A percentile compares a stretch with the other conserved stretches of the same genome.
phyloP scores from a whole-genome alignment of 2,888 invertebrate genomes.

The Camponotus fellah region DNA sequence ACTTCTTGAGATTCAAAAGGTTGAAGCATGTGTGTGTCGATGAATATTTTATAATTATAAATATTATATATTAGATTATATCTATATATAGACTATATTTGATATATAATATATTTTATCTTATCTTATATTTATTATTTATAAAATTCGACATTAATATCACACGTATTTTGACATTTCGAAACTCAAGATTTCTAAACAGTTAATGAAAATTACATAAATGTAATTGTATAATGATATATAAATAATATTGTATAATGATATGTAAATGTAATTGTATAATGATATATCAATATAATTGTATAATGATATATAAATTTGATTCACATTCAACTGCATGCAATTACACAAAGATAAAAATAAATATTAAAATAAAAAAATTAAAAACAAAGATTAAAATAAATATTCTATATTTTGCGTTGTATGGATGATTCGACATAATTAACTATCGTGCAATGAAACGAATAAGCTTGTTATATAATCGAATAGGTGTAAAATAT shows the following conservation, averaged over 20 bases:
- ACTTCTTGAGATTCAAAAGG: too few species aligned
- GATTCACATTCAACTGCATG: neutral
- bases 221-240: neutral
- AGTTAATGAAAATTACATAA: neutral
- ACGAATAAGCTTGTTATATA: neutral
- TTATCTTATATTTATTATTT: neutral
- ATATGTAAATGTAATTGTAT: neutral
- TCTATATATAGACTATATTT: neutral
- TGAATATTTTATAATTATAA: neutral
- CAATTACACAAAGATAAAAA: neutral
- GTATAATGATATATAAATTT: neutral
- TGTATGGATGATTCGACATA: constrained; percentile 13
- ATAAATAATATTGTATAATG: neutral
- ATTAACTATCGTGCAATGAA: constrained; percentile 17
- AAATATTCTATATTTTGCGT: neutral
- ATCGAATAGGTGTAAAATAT: constrained; percentile 34
- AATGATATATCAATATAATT: neutral
- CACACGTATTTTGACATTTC: neutral
- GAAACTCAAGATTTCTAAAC: neutral
- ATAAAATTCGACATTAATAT: neutral
- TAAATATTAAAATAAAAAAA: too few species aligned
- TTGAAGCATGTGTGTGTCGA: too few species aligned
- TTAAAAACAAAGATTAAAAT: neutral
- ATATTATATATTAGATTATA: neutral
- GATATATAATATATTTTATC: neutral